Conservation (phyloP, 2,113 vertebrate species). For the Tragelaphus buxtoni region DNA sequence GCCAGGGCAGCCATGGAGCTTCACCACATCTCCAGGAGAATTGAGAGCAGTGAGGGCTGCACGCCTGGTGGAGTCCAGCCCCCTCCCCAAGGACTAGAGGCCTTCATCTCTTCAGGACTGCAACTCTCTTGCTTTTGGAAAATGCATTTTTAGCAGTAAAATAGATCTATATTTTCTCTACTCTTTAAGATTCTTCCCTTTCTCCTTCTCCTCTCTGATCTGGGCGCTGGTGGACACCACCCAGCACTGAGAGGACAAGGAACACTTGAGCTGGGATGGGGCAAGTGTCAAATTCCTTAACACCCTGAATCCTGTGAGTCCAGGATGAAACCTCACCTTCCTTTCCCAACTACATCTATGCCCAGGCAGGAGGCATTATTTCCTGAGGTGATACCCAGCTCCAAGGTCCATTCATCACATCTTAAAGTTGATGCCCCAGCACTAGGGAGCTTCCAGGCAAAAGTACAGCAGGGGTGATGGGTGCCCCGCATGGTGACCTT, state of each 20-base stretch:
- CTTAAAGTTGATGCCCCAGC: not conserved
- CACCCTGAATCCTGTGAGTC: not conserved
- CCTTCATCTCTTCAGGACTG: not conserved
- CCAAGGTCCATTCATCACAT: not conserved
- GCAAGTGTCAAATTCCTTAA: not conserved
- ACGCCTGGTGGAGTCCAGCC: not conserved
- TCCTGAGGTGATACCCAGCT: not conserved
- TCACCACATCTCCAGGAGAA: not conserved
- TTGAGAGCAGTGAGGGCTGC: not conserved
- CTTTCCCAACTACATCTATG: not conserved
- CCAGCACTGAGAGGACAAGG: accelerated
- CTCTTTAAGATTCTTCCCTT: not conserved
- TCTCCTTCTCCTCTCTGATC: not conserved
- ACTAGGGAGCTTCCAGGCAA: not conserved
- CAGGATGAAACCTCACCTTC: not conserved
- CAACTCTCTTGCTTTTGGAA: not conserved
- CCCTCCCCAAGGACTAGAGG: not conserved
- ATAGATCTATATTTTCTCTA: constrained; percentile 9
- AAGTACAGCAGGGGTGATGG: not conserved
- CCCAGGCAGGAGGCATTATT: not conserved
- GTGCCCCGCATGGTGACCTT: not conserved
- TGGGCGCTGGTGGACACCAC: accelerated
- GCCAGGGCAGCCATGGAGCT: constrained; percentile 64
- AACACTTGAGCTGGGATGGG: not conserved
- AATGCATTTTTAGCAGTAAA: constrained; percentile 8